These are phyloP conservation scores for Adelphocoris suturalis DNA, from an alignment of 2,888 invertebrate species.

Conservation along the genomic window DNA sequence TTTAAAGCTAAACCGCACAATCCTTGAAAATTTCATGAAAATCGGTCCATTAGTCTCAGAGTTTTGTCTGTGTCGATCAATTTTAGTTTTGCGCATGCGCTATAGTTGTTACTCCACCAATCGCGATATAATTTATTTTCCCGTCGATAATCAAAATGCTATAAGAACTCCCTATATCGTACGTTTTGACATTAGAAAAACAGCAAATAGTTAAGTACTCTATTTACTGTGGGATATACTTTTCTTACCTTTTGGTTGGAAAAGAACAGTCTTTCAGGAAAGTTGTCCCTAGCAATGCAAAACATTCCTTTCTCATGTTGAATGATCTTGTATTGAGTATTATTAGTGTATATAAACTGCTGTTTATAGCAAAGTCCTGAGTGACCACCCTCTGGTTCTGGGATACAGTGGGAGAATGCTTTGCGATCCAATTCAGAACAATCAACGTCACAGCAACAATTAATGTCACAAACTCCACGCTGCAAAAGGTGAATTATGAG, in stretches of 20 bases:
- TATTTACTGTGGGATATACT: too few relatives aligned
- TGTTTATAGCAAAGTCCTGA: conserved; percentile 81
- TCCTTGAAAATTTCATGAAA: too few relatives aligned
- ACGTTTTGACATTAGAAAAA: too few relatives aligned
- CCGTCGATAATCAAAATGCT: too few relatives aligned
- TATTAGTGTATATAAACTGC: conserved; percentile 81
- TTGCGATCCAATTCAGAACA: conserved; percentile 83
- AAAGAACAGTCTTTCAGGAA: conserved; percentile 79
- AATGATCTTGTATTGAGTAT: conserved; percentile 77
- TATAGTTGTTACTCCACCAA: too few relatives aligned
- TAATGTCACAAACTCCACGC: conserved; percentile 86
- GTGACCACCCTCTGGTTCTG: conserved; percentile 74
- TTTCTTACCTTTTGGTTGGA: conserved; percentile 74
- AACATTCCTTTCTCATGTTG: conserved; percentile 79
- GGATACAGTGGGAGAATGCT: conserved; percentile 83
- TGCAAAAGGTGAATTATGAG: conserved; percentile 77
- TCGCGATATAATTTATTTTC: too few relatives aligned
- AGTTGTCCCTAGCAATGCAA: conserved; percentile 82
- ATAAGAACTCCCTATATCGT: too few relatives aligned
- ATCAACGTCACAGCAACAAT: conserved; percentile 91
- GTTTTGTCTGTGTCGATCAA: too few relatives aligned
- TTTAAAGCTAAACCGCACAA: too few relatives aligned
- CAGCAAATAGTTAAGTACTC: too few relatives aligned
- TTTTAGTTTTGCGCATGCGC: too few relatives aligned
- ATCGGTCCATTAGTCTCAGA: too few relatives aligned